A percentile compares a stretch with the other conserved stretches of the same genome.
Evolutionary conservation across 2,113 vertebrate genomes (phyloP).

Genomic region (Trachemys scripta): DNA sequence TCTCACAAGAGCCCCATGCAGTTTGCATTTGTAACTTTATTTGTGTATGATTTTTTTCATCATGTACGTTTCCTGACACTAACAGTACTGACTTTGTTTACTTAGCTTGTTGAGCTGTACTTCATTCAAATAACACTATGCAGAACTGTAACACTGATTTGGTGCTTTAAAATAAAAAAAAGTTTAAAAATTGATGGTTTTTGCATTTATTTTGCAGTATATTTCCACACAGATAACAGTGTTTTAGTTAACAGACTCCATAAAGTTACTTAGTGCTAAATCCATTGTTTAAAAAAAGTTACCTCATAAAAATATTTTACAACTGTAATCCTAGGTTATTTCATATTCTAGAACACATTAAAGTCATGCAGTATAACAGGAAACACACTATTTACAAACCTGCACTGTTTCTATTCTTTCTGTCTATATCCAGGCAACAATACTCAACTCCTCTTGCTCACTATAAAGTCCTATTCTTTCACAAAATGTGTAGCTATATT

Average conservation of each 20-base stretch:
- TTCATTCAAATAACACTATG: conserved; percentile 33
- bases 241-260: conserved; percentile 59
- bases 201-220: conserved; percentile 46
- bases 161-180: conserved; percentile 2
- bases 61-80: not conserved
- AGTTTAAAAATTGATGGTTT: not conserved
- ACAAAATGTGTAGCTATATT: not conserved
- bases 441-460: not conserved
- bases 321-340: conserved; percentile 50
- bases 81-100: not conserved
- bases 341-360: conserved; percentile 47
- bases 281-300: not conserved
- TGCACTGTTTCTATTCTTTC: conserved; percentile 61
- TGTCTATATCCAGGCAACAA: conserved; percentile 13
- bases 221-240: conserved; percentile 14
- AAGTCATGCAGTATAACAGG: conserved; percentile 62
- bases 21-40: conserved; percentile 15
- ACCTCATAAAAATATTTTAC: conserved; percentile 47
- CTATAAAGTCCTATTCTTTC: not conserved
- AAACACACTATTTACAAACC: conserved; percentile 69
- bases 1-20: conserved; percentile 8
- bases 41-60: not conserved
- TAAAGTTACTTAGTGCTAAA: conserved; percentile 46
- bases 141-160: conserved; percentile 23
- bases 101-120: not conserved